Evolutionary conservation across 2,888 invertebrate genomes (phyloP).

Genomic region (Allacma fusca): DNA sequence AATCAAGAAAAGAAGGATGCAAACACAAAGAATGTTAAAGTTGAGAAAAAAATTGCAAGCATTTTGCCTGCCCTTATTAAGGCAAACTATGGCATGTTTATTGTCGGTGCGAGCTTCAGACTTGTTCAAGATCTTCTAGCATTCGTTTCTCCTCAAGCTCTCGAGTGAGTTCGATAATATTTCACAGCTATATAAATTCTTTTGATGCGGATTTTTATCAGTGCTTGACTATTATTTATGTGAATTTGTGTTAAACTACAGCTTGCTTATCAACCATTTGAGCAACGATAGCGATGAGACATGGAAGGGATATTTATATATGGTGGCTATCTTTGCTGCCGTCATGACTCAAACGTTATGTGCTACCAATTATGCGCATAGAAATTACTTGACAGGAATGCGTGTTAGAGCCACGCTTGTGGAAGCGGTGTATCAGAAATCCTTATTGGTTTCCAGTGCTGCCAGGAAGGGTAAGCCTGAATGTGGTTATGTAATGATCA

Average conservation of each 20-base stretch:
- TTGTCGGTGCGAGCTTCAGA: conserved; percentile 84
- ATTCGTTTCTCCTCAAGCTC: conserved; percentile 88
- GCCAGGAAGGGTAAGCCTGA: conserved; percentile 48
- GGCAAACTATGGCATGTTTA: conserved; percentile 83
- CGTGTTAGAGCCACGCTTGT: conserved; percentile 68
- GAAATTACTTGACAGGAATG: conserved; percentile 69
- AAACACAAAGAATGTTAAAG: neutral
- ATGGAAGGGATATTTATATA: conserved; percentile 72
- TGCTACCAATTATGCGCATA: conserved; percentile 69
- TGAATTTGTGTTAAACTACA: conserved; percentile 46
- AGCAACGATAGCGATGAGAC: conserved; percentile 61
- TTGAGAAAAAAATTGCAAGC: conserved; percentile 75
- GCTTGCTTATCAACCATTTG: conserved; percentile 63
- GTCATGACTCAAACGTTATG: conserved; percentile 68
- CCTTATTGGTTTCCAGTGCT: conserved; percentile 54
- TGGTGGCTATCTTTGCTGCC: conserved; percentile 67
- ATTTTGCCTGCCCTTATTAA: conserved; percentile 83
- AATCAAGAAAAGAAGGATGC: neutral
- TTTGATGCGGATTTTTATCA: too few species aligned
- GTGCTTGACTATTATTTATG: neutral
- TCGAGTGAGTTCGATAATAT: conserved; percentile 71
- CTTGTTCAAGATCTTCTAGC: conserved; percentile 83
- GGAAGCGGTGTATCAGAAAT: conserved; percentile 69
- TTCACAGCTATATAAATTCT: too few species aligned
- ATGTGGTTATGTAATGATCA: too few species aligned